Evolutionary conservation across 1,140 invertebrate genomes (phyloP).

Genomic region (Monomorium pharaonis): DNA sequence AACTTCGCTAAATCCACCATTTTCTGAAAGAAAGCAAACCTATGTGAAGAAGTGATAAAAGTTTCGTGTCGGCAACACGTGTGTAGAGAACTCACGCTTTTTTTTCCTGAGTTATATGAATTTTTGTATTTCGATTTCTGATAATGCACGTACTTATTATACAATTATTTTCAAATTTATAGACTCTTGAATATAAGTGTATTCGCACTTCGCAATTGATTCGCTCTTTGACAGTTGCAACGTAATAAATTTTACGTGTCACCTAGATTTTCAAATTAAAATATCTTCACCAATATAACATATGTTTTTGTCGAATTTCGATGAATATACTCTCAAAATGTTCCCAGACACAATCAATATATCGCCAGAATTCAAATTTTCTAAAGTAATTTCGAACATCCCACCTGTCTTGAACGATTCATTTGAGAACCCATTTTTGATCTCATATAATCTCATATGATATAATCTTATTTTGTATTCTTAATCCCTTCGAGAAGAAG

Average conservation of each 20-base stretch:
- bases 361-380: not conserved
- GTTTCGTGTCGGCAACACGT: slow-evolving; percentile 28
- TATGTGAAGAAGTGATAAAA: slow-evolving; percentile 58
- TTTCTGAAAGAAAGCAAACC: slow-evolving; percentile 56
- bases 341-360: not conserved
- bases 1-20: slow-evolving; percentile 63
- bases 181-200: not conserved
- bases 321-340: not conserved
- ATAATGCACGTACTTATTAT: not conserved
- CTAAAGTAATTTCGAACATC: not conserved
- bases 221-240: not conserved
- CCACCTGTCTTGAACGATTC: not conserved
- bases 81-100: not conserved
- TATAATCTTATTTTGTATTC: not conserved
- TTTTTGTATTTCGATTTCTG: not conserved
- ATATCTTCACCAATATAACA: not conserved
- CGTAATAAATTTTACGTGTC: not conserved
- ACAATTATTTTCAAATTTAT: not conserved
- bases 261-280: not conserved
- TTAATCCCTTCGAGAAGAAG: not conserved
- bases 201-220: not conserved
- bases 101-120: not conserved
- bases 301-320: not conserved
- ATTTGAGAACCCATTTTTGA: not conserved
- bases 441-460: not conserved